A percentile compares a stretch with the other conserved stretches of the same genome.
Conservation (phyloP, 2,797 vertebrate genomes). For the Oreonectes daqikongensis region DNA sequence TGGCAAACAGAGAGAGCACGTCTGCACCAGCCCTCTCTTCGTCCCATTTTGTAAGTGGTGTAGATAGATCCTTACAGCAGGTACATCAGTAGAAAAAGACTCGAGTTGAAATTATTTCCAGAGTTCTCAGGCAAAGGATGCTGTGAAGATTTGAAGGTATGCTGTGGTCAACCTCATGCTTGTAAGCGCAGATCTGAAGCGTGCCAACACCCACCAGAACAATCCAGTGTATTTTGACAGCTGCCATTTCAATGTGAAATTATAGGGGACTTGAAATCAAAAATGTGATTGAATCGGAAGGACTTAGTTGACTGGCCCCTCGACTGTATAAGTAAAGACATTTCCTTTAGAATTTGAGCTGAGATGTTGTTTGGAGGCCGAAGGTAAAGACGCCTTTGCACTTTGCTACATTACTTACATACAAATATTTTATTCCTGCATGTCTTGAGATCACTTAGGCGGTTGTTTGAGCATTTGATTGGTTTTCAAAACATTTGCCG, state of each 20-base stretch:
- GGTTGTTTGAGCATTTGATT: not conserved
- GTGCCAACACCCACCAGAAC: slow-evolving; percentile 52
- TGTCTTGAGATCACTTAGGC: not conserved
- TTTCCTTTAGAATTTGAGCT: not conserved
- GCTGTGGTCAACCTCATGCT: slow-evolving; percentile 61
- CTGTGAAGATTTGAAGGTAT: slow-evolving; percentile 48
- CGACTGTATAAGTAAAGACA: slow-evolving; percentile 21
- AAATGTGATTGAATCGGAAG: slow-evolving; percentile 45
- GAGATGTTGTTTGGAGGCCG: not conserved
- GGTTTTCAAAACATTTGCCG: not conserved
- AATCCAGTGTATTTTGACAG: slow-evolving; percentile 73
- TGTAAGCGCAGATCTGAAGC: slow-evolving; percentile 60
- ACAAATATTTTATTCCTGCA: not conserved
- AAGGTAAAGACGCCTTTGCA: not conserved
- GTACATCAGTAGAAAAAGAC: not conserved
- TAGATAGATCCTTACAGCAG: not conserved
- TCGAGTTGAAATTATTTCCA: slow-evolving; percentile 6
- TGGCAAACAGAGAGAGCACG: slow-evolving; percentile 69
- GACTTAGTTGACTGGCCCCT: not conserved
- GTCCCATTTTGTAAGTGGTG: not conserved
- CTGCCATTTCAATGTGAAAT: slow-evolving; percentile 61
- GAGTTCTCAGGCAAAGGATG: slow-evolving; percentile 59
- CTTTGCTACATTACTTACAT: not conserved
- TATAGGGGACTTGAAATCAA: slow-evolving; percentile 62
- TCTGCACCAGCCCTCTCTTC: slow-evolving; percentile 54